Percentiles rank a stretch among this genome's conserved stretches.
Evolutionary conservation across 2,113 vertebrate genomes (phyloP).

Genomic region (Coturnix japonica): DNA sequence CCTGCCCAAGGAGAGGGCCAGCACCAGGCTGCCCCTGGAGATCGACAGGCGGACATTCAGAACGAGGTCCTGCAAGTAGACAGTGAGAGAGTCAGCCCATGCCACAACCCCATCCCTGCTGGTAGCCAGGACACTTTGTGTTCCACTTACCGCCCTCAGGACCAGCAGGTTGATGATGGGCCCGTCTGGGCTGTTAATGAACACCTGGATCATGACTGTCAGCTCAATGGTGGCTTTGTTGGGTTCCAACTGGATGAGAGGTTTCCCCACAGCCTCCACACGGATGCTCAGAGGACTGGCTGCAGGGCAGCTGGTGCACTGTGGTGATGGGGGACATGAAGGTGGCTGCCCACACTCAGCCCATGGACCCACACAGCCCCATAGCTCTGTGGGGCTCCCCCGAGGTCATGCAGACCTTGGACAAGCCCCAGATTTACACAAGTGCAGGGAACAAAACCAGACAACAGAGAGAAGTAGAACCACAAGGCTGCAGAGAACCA

Average conservation of each 20-base stretch:
- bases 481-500: neutral
- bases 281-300: neutral
- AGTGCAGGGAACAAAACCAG: neutral
- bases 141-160: neutral
- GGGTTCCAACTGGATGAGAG: neutral
- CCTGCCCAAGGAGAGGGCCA: slow-evolving; percentile 20
- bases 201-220: neutral
- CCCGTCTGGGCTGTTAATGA: neutral
- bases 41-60: neutral
- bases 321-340: fast-evolving
- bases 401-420: neutral
- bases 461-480: neutral
- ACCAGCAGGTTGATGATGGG: neutral
- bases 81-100: neutral
- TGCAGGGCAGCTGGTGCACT: neutral
- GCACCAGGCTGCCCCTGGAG: neutral
- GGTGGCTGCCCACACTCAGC: neutral
- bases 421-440: neutral
- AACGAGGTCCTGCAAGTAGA: slow-evolving; percentile 23
- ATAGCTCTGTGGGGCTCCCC: neutral
- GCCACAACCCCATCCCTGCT: fast-evolving
- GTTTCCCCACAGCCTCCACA: neutral
- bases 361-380: neutral
- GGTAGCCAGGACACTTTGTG: fast-evolving
- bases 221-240: neutral